Base-by-base conservation (phyloP, 2,888 invertebrate genomes). In the Pristionchus japonicus region DNA sequence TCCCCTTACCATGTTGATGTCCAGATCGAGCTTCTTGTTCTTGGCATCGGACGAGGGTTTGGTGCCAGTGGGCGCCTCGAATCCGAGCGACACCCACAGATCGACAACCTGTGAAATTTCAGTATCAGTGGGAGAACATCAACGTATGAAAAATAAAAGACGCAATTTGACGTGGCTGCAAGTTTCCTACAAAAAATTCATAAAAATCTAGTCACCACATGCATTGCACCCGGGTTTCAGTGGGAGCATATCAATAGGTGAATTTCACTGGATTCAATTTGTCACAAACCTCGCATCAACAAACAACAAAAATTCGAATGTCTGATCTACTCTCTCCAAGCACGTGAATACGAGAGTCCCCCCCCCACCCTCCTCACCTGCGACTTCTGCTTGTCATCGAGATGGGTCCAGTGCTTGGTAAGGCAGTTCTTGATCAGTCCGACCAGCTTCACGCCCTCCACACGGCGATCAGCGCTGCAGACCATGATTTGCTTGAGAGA, bases 51-150 rank as follows among this genome's bases (percentile, higher is more conserved):
- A 86, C 0, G 91, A 90, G 13, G 91, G 89, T 67, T 93, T 93
- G 15, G 90, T 89, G 49, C 91, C 89, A 9, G 90, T 88, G 17
- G 91, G 90, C 2, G 91, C 91, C 3, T 93, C 92, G 88, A 94
- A 94, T 27, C 94, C 94, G 37, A 94, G 90, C 13, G 91, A 91
- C 23, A 90, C 90, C 94, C 94, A 94, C 9, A 93, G 70, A 74
- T 93, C 92, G 40, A 92, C 91, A n/a, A 93, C 89, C 91, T 91
- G 86, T 37, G 87, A 80, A 3, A 49, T 40, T 34, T 7, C 2
- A 17, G 40, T n/a, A n/a, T n/a, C n/a, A n/a, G n/a, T n/a, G n/a
- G n/a, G n/a, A n/a, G n/a, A n/a, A n/a, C n/a, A n/a, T n/a, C n/a
- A n/a, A n/a, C n/a, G n/a, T n/a, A n/a, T n/a, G n/a, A n/a, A n/a